Base-by-base conservation (phyloP, 2,113 vertebrate species). In the Phalacrocorax carbo region DNA sequence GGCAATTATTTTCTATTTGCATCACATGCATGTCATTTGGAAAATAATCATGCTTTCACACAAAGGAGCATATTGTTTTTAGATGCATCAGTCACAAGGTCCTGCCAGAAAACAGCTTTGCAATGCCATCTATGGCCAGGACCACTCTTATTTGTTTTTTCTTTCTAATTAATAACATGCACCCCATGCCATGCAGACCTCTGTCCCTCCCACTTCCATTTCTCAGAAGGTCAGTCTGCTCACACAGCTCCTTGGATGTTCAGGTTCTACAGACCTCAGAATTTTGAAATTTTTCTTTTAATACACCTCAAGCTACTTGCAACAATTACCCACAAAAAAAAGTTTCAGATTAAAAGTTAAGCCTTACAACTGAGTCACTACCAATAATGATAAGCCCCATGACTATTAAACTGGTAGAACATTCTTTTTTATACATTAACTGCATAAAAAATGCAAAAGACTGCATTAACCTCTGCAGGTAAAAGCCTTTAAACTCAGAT, bases 291-390 rank as follows among this genome's bases (percentile, higher is more conserved):
- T 64, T 66, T 26, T 22, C 61, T 57, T 94, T 94, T 55, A 77
- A 27, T 32, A 29, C 6, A 61, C 8, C 40, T 87, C 9, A 91
- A 70, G 13, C 13, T 88, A 69, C 40, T 68, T 42, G 42, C 23
- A 93, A 81, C 7, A 29, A 69, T 0, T 60, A 26, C 52, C 3
- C 11, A 71, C 2, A 36, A 82, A 86, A 58, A 58, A 26, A 76
- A 66, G 38, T 38, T 55, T 78, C 29, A 75, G 66, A 86, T 62
- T 49, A 86, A 44, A 82, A 94, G 16, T 42, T 49, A 64, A 62
- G 75, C 34, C 8, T 36, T 15, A 32, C 12, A 76, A 15, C 15
- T 0, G 0, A 81, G 27, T 22, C 57, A 60, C 7, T 46, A 84
- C 5, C 51, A 78, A 9, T 21, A 13, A 83, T 13, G 14, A 54